Percentiles rank a stretch among this genome's conserved stretches.
These are phyloP conservation scores for Eledone cirrhosa DNA, from an alignment of 2,888 invertebrate genomes.

Conservation along the genomic window DNA sequence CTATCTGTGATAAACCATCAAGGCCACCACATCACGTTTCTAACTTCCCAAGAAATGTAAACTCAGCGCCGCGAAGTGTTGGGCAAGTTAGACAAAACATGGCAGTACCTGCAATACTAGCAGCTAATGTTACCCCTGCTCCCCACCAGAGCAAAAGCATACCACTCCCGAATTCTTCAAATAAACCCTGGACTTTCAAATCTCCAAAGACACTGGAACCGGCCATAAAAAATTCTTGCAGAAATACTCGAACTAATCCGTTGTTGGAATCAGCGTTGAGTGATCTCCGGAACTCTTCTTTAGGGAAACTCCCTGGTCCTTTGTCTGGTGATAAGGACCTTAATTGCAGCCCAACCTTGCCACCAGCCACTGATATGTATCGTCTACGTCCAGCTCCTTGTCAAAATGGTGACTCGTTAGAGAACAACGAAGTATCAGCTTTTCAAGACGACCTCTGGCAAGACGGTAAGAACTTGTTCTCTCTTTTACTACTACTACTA, in stretches of 20 bases:
- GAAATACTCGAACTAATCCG: not conserved
- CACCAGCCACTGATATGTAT: not conserved
- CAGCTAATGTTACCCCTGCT: no score
- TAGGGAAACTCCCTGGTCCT: not conserved
- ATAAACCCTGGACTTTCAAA: no score
- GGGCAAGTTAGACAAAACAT: no score
- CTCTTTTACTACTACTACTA: no score
- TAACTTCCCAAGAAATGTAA: no score
- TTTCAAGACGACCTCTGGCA: not conserved
- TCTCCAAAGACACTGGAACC: not conserved
- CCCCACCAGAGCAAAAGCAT: no score
- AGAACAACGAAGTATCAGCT: not conserved
- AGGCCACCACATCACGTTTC: no score
- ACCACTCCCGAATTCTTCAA: no score
- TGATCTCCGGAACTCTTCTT: not conserved
- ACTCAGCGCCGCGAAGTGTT: no score
- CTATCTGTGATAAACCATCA: no score
- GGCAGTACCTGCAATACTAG: no score
- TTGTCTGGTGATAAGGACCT: not conserved
- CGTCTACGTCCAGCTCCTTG: not conserved
- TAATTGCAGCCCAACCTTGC: not conserved
- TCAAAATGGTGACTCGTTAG: not conserved
- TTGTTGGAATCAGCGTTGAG: not conserved
- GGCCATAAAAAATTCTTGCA: not conserved
- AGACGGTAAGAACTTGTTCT: constrained; percentile 17